Conservation (phyloP, 2,888 invertebrate species). For the Nephrocerus scutellatus region DNA sequence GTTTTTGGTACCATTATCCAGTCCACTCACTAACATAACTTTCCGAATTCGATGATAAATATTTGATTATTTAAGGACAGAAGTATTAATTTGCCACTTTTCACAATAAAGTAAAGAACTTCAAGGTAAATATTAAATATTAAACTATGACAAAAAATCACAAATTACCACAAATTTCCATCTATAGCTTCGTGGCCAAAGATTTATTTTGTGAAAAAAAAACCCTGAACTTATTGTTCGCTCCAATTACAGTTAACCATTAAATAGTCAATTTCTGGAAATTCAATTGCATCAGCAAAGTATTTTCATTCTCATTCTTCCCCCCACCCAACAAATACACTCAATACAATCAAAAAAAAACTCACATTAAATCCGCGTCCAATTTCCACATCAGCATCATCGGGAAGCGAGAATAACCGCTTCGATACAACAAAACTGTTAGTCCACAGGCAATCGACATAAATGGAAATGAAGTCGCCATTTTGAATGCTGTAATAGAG, state of each 20-base stretch:
- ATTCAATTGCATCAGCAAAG: neutral
- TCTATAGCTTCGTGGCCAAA: too few relatives aligned
- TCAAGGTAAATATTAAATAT: too few relatives aligned
- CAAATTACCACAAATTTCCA: too few relatives aligned
- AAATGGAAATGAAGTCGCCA: constrained; percentile 47
- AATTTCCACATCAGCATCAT: constrained; percentile 44
- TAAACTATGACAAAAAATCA: too few relatives aligned
- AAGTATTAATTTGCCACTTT: too few relatives aligned
- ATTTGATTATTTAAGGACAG: too few relatives aligned
- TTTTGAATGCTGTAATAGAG: constrained; percentile 39
- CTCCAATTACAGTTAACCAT: neutral
- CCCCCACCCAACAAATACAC: neutral
- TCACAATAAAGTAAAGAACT: too few relatives aligned
- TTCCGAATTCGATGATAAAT: too few relatives aligned
- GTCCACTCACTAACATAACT: too few relatives aligned
- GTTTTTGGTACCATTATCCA: too few relatives aligned
- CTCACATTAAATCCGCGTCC: constrained; percentile 46
- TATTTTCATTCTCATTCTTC: neutral
- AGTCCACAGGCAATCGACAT: constrained; percentile 46
- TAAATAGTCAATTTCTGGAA: constrained; percentile 2
- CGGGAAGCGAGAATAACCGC: constrained; percentile 42
- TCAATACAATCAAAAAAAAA: constrained; percentile 19
- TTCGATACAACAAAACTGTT: constrained; percentile 48
- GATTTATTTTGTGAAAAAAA: neutral
- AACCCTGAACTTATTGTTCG: neutral